phyloP scores from a whole-genome alignment of 1,140 invertebrate species.

The Cherax quadricarinatus region DNA sequence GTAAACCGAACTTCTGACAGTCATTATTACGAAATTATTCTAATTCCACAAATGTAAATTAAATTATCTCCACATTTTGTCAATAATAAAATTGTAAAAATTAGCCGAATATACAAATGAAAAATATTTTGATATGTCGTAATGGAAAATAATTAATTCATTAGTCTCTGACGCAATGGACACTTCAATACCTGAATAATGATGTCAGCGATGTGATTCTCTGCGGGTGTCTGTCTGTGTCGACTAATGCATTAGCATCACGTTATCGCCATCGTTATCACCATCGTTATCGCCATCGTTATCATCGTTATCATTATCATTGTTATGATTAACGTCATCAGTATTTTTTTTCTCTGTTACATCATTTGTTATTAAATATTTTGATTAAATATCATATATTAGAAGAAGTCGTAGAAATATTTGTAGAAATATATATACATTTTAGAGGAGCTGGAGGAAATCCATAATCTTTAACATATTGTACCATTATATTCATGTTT shows the following conservation, averaged over 20 bases:
- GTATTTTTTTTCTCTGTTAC: background rate
- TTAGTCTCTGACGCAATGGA: slow-evolving; percentile 1
- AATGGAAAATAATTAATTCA: slow-evolving; percentile 35
- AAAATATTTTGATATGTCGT: slow-evolving; percentile 19
- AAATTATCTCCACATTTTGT: slow-evolving; percentile 36
- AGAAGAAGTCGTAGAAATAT: no score
- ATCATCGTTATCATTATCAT: background rate
- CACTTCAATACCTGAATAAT: background rate
- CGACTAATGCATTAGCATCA: no score
- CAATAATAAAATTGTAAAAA: slow-evolving; percentile 28
- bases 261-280: background rate
- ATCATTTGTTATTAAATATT: background rate
- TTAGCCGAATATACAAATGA: slow-evolving; percentile 21
- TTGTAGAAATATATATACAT: no score
- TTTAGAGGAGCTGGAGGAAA: no score
- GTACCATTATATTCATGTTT: no score
- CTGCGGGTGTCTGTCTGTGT: background rate
- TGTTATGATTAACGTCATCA: background rate
- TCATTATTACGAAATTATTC: slow-evolving; percentile 11
- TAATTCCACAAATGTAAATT: slow-evolving; percentile 15
- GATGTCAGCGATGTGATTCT: background rate
- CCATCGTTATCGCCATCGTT: background rate
- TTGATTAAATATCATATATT: no score
- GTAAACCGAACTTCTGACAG: background rate
- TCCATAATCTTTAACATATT: no score